Base-by-base conservation (phyloP, 2,797 vertebrate species). In the Enteromius afrohamiltoni region DNA sequence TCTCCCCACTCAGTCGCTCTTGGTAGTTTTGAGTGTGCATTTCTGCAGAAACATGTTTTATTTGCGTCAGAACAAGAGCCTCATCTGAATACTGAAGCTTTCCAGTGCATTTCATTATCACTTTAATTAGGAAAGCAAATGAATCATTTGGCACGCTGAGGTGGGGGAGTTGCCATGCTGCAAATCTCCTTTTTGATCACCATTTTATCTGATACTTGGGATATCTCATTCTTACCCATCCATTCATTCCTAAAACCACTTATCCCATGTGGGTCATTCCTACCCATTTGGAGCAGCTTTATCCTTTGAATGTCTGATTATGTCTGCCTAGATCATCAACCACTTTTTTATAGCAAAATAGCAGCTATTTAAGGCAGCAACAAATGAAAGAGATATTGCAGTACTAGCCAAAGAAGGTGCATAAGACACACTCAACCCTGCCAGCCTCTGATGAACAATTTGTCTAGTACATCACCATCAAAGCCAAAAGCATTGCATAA, bases 111-210 rank as follows among this genome's bases (percentile, higher is more conserved):
- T 62, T 74, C 45, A 75, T 75, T 75, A 75, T 34, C 70, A 82
- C 70, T 82, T 65, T 75, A 64, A 64, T 65, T 74, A 51, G 42
- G 21, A 75, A 3, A 82, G 55, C 80, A 82, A 82, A 82, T 65
- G 2, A 65, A 64, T 53, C 4, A 45, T 73, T 81, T 60, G 53
- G 34, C 14, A 6, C 26, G 47, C 49, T 70, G 65, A 42, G 78
- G 4, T 45, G 37, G 37, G 23, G 3, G 23, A 34, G 67, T 60
- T 71, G 47, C 31, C 64, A 51, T 68, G 34, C 19, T 58, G n/a
- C 21, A 42, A 26, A 55, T 76, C 34, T 60, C 3, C 4, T 60
- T 76, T 40, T 76, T 60, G n/a, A 76, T 42, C 34, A 77, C 34
- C 19, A 60, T 76, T 60, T 76, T 10, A 37, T 75, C 74, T 60